These are phyloP conservation scores for Petroica traversi DNA, from an alignment of 2,113 vertebrate genomes.

Conservation along the genomic window DNA sequence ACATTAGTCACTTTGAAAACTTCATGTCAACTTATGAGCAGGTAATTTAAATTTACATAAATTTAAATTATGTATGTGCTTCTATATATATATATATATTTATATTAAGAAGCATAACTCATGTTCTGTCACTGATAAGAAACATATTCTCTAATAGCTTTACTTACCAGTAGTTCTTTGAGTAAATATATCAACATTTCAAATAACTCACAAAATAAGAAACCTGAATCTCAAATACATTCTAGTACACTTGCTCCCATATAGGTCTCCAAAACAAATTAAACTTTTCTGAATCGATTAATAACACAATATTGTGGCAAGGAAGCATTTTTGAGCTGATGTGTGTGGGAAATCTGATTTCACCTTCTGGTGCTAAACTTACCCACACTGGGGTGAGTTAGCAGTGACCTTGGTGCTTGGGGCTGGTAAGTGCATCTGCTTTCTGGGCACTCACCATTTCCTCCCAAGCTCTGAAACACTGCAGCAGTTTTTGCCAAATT, in stretches of 20 bases:
- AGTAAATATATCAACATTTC: not conserved
- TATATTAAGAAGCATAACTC: not conserved
- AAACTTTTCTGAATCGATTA: not conserved
- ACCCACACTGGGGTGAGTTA: not conserved
- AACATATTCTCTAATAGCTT: not conserved
- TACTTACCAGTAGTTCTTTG: not conserved
- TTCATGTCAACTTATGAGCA: not conserved
- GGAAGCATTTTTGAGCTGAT: not conserved
- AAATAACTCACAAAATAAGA: not conserved
- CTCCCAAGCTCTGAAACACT: not conserved
- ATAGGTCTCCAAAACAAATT: not conserved
- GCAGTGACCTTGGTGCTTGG: not conserved
- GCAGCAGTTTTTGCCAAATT: not conserved
- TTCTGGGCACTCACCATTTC: not conserved
- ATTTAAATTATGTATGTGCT: not conserved
- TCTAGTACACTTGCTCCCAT: not conserved
- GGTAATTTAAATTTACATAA: not conserved
- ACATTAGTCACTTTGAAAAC: not conserved
- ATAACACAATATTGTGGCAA: not conserved
- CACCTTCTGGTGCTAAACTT: not conserved
- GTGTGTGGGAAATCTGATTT: not conserved
- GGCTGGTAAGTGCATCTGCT: not conserved
- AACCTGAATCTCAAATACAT: not conserved
- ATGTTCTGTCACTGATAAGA: not conserved
- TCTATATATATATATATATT: not conserved